A percentile compares a stretch with the other conserved stretches of the same genome.
These are phyloP conservation scores for Artibeus jamaicensis DNA, from an alignment of 2,797 vertebrate species.

Conservation along the genomic window DNA sequence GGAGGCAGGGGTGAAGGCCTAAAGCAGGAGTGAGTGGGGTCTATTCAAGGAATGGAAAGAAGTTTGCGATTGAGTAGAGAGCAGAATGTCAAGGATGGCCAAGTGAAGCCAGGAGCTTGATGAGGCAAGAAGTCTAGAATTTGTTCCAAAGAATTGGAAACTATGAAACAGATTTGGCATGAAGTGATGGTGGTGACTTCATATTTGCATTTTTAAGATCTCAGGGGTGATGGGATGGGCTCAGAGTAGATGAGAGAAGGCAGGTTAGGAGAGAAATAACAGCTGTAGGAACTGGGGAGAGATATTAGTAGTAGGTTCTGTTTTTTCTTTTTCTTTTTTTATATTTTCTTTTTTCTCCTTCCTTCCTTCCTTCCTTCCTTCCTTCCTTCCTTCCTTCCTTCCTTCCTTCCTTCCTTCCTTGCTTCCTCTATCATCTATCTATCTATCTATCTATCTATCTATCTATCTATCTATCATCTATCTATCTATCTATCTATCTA, in stretches of 20 bases:
- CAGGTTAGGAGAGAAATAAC: background rate
- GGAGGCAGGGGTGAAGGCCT: accelerated
- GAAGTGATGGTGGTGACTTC: background rate
- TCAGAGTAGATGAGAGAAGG: too few species aligned
- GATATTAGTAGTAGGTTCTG: accelerated
- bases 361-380: too few species aligned
- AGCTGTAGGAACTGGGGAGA: too few species aligned
- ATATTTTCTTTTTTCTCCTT: too few species aligned
- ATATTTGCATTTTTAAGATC: background rate
- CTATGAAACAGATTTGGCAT: too few species aligned
- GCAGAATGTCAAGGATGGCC: background rate
- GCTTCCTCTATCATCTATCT: too few species aligned
- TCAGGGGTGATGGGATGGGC: accelerated
- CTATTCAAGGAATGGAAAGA: too few species aligned
- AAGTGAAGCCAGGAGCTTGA: background rate
- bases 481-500: too few species aligned
- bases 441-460: too few species aligned
- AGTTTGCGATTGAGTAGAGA: accelerated
- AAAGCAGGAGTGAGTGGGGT: accelerated
- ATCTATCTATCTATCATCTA: too few species aligned
- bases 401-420: too few species aligned
- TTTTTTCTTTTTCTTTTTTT: background rate
- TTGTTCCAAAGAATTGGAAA: background rate
- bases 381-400: too few species aligned
- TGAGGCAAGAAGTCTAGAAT: background rate